Evolutionary conservation across 2,888 invertebrate species (phyloP).

Genomic region (Argyresthia goedartella): DNA sequence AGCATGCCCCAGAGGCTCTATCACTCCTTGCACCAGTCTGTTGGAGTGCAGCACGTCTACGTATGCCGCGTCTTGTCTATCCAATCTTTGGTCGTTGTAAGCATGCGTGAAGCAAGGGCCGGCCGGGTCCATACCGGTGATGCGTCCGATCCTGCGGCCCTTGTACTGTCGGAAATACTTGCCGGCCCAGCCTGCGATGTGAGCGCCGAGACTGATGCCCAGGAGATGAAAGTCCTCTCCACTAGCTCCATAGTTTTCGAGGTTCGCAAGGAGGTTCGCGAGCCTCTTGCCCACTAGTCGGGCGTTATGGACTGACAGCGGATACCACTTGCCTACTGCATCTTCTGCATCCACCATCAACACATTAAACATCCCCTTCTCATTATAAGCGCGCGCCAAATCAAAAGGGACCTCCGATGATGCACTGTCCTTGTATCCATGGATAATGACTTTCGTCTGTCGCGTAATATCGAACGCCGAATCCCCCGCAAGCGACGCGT

Average conservation of each 20-base stretch:
- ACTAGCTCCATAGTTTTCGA: constrained; percentile 51
- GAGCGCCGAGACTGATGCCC: constrained; percentile 72
- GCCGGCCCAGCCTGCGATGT: constrained; percentile 65
- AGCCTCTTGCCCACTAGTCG: constrained; percentile 64
- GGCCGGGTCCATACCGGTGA: constrained; percentile 62
- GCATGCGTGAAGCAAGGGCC: constrained; percentile 62
- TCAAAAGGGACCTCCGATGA: constrained; percentile 50
- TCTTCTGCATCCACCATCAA: constrained; percentile 56
- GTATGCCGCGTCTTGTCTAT: constrained; percentile 54
- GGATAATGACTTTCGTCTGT: constrained; percentile 59
- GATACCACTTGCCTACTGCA: constrained; percentile 52
- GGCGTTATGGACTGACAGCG: constrained; percentile 52
- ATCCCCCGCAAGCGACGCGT: constrained; percentile 36
- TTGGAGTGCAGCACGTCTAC: constrained; percentile 61
- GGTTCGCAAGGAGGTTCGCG: constrained; percentile 59
- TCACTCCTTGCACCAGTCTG: constrained; percentile 54
- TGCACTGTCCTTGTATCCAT: constrained; percentile 58
- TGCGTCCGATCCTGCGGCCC: constrained; percentile 44
- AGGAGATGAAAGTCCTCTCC: constrained; percentile 65
- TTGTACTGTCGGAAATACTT: constrained; percentile 55
- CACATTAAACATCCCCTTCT: constrained; percentile 59
- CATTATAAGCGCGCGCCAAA: constrained; percentile 51
- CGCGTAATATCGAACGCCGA: constrained; percentile 49
- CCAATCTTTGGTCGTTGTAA: constrained; percentile 49
- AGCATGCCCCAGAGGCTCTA: constrained; percentile 75